phyloP scores from a whole-genome alignment of 2,113 vertebrate species.

The Psittacara wagleri region DNA sequence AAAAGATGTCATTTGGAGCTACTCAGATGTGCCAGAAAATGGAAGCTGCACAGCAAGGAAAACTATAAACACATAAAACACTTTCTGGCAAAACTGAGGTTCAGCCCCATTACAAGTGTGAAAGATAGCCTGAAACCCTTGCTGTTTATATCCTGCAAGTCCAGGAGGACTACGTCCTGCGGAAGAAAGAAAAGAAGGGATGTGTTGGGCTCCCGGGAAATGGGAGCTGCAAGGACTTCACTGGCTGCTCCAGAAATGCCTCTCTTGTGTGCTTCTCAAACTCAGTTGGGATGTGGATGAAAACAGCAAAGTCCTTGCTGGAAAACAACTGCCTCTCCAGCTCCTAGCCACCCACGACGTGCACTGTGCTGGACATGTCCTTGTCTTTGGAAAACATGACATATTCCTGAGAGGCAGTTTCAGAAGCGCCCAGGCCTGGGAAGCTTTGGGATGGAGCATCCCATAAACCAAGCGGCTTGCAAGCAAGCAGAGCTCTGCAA shows the following conservation, averaged over 20 bases:
- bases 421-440: background rate
- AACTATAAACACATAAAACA: background rate
- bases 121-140: background rate
- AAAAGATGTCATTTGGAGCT: background rate
- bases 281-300: background rate
- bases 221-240: background rate
- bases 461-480: background rate
- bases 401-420: background rate
- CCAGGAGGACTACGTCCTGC: background rate
- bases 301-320: conserved; percentile 10
- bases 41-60: background rate
- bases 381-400: background rate
- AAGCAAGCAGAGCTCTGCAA: background rate
- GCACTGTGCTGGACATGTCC: background rate
- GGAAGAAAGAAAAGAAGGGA: background rate
- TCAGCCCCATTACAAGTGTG: conserved; percentile 1
- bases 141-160: background rate
- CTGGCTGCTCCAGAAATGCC: background rate
- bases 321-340: background rate
- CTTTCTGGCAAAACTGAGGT: background rate
- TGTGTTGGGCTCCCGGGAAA: background rate
- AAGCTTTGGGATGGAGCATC: background rate
- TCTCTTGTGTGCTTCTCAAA: background rate
- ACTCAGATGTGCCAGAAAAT: background rate
- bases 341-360: background rate